Conservation (phyloP, 2,888 invertebrate species). For the Apomyelois bistriatella region DNA sequence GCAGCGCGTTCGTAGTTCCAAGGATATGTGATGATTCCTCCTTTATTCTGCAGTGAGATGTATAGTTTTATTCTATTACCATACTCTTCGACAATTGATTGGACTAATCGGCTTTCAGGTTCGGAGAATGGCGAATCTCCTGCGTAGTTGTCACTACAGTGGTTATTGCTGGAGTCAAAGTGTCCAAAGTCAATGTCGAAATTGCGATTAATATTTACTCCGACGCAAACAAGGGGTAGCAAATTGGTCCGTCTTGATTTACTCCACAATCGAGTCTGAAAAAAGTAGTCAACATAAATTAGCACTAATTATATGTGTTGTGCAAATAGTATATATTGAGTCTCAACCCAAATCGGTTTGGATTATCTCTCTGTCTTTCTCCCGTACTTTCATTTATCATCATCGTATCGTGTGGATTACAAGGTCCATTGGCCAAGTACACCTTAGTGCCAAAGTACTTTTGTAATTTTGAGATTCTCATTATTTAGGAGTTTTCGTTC, state of each 20-base stretch:
- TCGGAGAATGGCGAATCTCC: constrained; percentile 79
- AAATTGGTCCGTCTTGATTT: not conserved
- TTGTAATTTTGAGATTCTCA: too few relatives aligned
- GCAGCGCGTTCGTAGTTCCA: constrained; percentile 71
- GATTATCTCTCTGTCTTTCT: too few relatives aligned
- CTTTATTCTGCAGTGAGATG: constrained; percentile 83
- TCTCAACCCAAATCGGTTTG: too few relatives aligned
- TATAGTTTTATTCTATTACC: constrained; percentile 74
- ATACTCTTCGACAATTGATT: constrained; percentile 66
- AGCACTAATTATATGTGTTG: too few relatives aligned
- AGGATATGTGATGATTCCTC: constrained; percentile 78
- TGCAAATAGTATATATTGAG: too few relatives aligned
- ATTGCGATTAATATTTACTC: constrained; percentile 84
- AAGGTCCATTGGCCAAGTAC: too few relatives aligned
- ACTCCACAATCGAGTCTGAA: constrained; percentile 2
- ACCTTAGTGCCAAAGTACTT: too few relatives aligned
- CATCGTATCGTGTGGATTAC: too few relatives aligned
- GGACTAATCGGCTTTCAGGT: constrained; percentile 74
- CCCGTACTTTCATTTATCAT: too few relatives aligned
- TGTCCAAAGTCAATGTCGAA: constrained; percentile 81
- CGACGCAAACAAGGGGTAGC: constrained; percentile 55
- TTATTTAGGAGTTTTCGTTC: too few relatives aligned
- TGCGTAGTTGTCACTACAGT: constrained; percentile 47
- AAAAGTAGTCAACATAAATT: not conserved
- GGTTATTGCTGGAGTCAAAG: constrained; percentile 64